Evolutionary conservation across 2,888 invertebrate genomes (phyloP).

Genomic region (Hipparchia semele): DNA sequence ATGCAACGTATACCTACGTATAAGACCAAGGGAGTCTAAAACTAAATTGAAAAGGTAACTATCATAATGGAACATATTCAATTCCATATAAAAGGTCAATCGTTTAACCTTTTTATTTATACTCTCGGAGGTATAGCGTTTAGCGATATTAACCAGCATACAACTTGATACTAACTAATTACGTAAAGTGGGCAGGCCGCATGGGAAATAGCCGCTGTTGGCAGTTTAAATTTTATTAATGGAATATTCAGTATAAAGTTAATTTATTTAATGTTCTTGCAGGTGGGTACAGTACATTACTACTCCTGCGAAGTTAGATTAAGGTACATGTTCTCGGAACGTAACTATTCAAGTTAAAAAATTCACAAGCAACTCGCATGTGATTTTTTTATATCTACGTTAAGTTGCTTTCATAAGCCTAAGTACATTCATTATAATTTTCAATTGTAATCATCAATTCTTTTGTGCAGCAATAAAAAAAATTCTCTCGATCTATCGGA

Average conservation of each 20-base stretch:
- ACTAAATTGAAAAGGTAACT: constrained; percentile 25
- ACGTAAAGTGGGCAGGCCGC: constrained; percentile 26
- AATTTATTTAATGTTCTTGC: neutral
- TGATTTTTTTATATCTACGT: no score
- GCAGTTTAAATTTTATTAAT: constrained; percentile 27
- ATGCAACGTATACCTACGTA: no score
- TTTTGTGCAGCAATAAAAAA: no score
- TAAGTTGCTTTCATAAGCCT: no score
- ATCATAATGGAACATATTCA: constrained; percentile 31
- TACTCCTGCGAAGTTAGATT: no score
- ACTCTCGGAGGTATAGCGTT: constrained; percentile 28
- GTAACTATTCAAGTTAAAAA: no score
- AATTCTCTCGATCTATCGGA: no score
- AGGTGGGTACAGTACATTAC: no score
- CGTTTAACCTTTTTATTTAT: constrained; percentile 22
- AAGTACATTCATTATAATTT: no score
- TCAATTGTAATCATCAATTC: no score
- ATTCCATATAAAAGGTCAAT: constrained; percentile 23
- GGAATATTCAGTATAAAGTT: constrained; percentile 5
- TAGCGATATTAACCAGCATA: constrained; percentile 27
- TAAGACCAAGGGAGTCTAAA: neutral
- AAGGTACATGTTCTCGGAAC: no score
- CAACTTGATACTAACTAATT: constrained; percentile 27
- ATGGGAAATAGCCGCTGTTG: constrained; percentile 21
- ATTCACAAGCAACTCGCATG: no score